These are phyloP conservation scores for Nomada goodeniana DNA, from an alignment of 2,888 invertebrate genomes.

Conservation along the genomic window DNA sequence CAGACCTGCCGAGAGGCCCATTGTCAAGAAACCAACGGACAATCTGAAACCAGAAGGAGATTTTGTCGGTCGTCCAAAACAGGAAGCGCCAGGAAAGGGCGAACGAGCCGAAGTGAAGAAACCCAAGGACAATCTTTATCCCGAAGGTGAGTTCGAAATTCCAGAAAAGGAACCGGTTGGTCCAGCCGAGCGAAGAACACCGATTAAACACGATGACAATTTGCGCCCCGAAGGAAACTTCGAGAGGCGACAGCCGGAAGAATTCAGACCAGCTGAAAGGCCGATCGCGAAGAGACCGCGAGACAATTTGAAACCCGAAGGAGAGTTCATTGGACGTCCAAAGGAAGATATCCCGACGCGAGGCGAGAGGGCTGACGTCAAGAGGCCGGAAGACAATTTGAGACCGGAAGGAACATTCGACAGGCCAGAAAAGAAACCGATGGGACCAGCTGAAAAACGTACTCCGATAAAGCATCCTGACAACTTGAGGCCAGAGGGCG, in stretches of 20 bases:
- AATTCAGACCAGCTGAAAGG: slow-evolving; percentile 83
- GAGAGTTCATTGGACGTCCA: slow-evolving; percentile 82
- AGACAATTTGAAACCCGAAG: slow-evolving; percentile 82
- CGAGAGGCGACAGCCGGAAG: slow-evolving; percentile 82
- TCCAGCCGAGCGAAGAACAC: slow-evolving; percentile 83
- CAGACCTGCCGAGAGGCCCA: slow-evolving; percentile 85
- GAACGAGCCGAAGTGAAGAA: slow-evolving; percentile 79
- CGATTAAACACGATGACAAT: slow-evolving; percentile 83
- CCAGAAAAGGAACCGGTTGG: slow-evolving; percentile 66
- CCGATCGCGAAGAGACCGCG: slow-evolving; percentile 76
- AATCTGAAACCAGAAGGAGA: slow-evolving; percentile 83
- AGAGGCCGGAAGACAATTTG: slow-evolving; percentile 86
- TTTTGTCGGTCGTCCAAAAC: slow-evolving; percentile 72
- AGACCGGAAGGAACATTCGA: slow-evolving; percentile 84
- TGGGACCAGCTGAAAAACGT: slow-evolving; percentile 70
- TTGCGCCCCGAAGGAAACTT: slow-evolving; percentile 85
- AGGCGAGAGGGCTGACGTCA: slow-evolving; percentile 79
- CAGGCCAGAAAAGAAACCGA: slow-evolving; percentile 74
- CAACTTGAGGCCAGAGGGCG: slow-evolving; percentile 85
- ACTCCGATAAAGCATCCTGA: slow-evolving; percentile 83
- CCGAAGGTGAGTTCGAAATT: slow-evolving; percentile 82
- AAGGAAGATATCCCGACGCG: slow-evolving; percentile 80
- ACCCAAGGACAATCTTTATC: slow-evolving; percentile 83
- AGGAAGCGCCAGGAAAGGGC: slow-evolving; percentile 77
- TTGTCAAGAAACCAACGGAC: slow-evolving; percentile 86